Base-by-base conservation (phyloP, 2,797 vertebrate genomes). In the Sardinella longiceps region DNA sequence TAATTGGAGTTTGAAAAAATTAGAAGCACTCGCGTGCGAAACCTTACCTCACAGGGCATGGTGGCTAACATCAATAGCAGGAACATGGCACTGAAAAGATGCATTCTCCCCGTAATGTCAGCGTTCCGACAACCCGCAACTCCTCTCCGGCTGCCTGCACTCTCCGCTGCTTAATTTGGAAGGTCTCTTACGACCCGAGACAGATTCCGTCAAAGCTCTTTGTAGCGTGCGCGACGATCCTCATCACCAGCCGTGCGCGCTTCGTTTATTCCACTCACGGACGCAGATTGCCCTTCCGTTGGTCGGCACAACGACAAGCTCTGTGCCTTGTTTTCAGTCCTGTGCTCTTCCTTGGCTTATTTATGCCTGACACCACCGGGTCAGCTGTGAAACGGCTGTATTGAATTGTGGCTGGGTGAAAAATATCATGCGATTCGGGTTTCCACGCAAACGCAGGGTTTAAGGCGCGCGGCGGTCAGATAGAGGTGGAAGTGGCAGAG, bases 81-180 rank as follows among this genome's bases (percentile, higher is more conserved):
- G 85, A 96, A 96, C 92, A 96, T 95, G 90, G 94, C 94, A 95
- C 95, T 95, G 92, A 96, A 94, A 88, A 96, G 95, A 94, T 95
- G 94, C 95, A 96, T 96, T 90, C 92, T 90, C 63, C 90, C 88
- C 88, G 93, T 88, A 95, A 94, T 94, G 91, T 89, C 94, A 92
- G 92, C 92, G 93, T 92, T 90, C 91, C 87, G 87, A 85, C 88
- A 84, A 86, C 84, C 86, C 87, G 82, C 89, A 63, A 88, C 86
- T 87, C 89, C 87, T 82, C 81, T 81, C 80, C 80, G 81, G n/a
- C 86, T 86, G 70, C 18, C 80, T 82, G 90, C 86, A 3, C 58
- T 86, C 51, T 82, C 23, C 53, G 82, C 84, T 81, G 63, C 58
- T 92, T 84, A 92, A 86, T 92, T 91, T 90, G 87, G 92, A 43